Percentiles rank a stretch among this genome's conserved stretches.
Evolutionary conservation across 2,888 invertebrate genomes (phyloP).

Genomic region (Spodoptera littoralis): DNA sequence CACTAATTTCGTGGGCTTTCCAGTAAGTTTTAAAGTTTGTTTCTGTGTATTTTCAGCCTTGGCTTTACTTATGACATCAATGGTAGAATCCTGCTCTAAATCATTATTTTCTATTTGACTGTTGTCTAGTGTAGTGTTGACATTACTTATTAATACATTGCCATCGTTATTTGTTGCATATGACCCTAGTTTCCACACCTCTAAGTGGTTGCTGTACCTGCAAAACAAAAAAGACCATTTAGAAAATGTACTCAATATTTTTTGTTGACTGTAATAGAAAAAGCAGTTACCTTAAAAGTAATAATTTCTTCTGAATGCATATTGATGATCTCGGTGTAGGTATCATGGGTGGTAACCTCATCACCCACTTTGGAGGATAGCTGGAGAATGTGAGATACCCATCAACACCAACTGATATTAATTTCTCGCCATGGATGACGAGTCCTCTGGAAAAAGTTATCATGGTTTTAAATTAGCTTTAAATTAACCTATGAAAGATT

Average conservation of each 20-base stretch:
- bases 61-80: constrained; percentile 63
- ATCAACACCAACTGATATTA: constrained; percentile 95
- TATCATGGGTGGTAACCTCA: constrained; percentile 92
- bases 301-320: constrained; percentile 85
- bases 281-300: constrained; percentile 85
- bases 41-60: constrained; percentile 60
- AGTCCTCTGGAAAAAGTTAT: constrained; percentile 87
- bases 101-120: constrained; percentile 55
- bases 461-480: no score
- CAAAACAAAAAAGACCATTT: constrained; percentile 20
- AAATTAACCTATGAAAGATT: no score
- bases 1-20: constrained; percentile 91
- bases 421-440: constrained; percentile 89
- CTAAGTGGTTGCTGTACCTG: constrained; percentile 87
- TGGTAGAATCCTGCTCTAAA: constrained; percentile 75
- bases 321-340: constrained; percentile 89
- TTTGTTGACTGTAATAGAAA: background rate
- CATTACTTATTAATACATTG: constrained; percentile 66
- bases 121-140: constrained; percentile 56
- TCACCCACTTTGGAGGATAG: constrained; percentile 90
- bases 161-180: constrained; percentile 90
- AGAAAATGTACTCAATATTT: no score
- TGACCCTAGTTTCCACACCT: constrained; percentile 87
- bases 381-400: constrained; percentile 93
- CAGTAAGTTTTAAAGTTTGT: constrained; percentile 76